Conservation (phyloP, 1,140 invertebrate species). For the Proales similis region DNA sequence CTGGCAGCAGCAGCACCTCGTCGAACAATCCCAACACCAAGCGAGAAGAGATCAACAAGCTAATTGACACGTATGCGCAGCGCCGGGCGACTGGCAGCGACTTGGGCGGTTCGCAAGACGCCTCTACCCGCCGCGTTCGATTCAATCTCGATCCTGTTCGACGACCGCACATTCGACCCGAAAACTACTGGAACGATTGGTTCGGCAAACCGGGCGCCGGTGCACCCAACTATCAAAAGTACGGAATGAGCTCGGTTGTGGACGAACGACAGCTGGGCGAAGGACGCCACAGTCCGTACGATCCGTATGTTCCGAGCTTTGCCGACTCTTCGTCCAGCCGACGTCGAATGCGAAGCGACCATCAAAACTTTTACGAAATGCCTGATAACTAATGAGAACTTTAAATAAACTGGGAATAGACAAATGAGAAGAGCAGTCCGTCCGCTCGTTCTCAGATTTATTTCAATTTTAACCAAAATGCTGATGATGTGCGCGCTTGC, state of each 20-base stretch:
- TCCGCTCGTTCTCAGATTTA: no score
- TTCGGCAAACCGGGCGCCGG: constrained; percentile 32
- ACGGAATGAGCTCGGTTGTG: no score
- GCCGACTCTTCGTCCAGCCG: neutral
- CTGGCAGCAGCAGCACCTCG: neutral
- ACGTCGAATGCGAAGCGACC: constrained; percentile 30
- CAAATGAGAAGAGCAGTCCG: no score
- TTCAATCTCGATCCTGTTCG: no score
- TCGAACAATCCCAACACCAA: neutral
- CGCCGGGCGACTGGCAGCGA: neutral
- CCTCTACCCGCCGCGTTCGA: no score
- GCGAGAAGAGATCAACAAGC: constrained; percentile 15
- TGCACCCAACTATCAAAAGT: constrained; percentile 14
- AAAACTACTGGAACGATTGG: constrained; percentile 34
- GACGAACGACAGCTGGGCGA: no score
- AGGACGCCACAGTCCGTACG: no score
- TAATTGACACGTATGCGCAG: constrained; percentile 13
- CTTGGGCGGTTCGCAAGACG: no score
- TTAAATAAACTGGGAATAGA: no score
- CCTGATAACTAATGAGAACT: no score
- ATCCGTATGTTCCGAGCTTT: constrained; percentile 1
- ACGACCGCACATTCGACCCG: neutral
- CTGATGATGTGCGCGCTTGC: no score
- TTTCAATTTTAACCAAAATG: no score
- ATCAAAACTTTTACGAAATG: constrained; percentile 31